Evolutionary conservation across 2,888 invertebrate genomes (phyloP).

Genomic region (Dryomyza anilis): DNA sequence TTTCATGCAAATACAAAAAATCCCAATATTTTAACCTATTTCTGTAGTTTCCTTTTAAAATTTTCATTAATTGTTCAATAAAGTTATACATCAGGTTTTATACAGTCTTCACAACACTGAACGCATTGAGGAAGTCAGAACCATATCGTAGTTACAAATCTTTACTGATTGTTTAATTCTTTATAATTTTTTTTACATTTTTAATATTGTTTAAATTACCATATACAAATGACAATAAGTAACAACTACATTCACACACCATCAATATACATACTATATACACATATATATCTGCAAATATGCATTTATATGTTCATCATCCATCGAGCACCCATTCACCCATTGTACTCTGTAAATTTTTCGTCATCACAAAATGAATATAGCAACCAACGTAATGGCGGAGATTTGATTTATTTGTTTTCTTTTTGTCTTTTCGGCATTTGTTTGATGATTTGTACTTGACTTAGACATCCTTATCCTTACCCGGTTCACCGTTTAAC

Average conservation of each 20-base stretch:
- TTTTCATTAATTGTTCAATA: no score
- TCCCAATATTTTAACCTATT: no score
- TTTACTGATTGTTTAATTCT: no score
- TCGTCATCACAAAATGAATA: conserved; percentile 2
- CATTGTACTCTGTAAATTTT: conserved; percentile 21
- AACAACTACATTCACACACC: neutral
- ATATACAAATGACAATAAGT: no score
- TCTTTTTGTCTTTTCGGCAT: conserved; percentile 45
- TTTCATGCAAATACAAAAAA: no score
- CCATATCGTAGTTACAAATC: no score
- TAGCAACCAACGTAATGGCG: conserved; percentile 12
- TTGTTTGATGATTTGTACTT: conserved; percentile 44
- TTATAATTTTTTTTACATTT: no score
- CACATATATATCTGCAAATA: neutral
- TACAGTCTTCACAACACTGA: no score
- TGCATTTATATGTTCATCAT: neutral
- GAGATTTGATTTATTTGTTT: conserved; percentile 49
- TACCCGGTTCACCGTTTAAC: conserved; percentile 97
- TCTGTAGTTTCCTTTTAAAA: no score
- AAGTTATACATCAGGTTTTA: no score
- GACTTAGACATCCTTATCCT: conserved; percentile 88
- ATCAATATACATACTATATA: neutral
- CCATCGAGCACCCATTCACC: neutral
- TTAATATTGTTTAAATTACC: no score
- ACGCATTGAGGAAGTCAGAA: no score